phyloP scores from a whole-genome alignment of 2,797 vertebrate genomes.

The Babyrousa celebensis region DNA sequence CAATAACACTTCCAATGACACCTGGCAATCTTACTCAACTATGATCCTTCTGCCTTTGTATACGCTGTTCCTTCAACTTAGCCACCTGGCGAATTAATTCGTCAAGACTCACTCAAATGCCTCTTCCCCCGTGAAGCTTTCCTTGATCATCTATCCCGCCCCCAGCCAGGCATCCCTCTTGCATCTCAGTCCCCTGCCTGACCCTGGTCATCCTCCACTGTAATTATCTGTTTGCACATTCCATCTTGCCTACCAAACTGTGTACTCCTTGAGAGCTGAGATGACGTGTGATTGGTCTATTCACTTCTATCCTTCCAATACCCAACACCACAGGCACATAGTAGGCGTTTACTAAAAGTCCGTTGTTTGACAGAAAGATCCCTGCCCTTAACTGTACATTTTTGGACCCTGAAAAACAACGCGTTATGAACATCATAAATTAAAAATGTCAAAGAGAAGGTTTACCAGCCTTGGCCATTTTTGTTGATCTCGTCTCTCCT shows the following conservation, averaged over 20 bases:
- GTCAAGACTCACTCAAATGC: constrained; percentile 69
- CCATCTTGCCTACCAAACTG: constrained; percentile 50
- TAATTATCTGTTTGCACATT: constrained; percentile 70
- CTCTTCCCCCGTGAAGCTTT: constrained; percentile 26
- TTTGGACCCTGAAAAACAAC: constrained; percentile 2
- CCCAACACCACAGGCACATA: constrained; percentile 61
- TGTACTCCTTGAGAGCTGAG: constrained; percentile 45
- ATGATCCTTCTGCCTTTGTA: constrained; percentile 60
- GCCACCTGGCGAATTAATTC: constrained; percentile 66
- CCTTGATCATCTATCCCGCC: background rate
- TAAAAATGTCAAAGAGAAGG: constrained; percentile 54
- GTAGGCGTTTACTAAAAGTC: constrained; percentile 66
- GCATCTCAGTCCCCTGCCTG: background rate
- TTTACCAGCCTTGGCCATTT: constrained; percentile 57
- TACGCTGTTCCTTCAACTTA: constrained; percentile 58
- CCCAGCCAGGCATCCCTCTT: background rate
- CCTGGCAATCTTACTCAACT: constrained; percentile 59
- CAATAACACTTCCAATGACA: constrained; percentile 56
- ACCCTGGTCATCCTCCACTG: constrained; percentile 13
- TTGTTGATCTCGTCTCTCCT: constrained; percentile 49
- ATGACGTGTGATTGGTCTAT: constrained; percentile 78
- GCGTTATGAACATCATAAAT: constrained; percentile 63
- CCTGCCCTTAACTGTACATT: constrained; percentile 36
- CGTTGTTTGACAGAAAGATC: constrained; percentile 32
- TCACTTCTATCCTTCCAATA: constrained; percentile 67